Evolutionary conservation across 2,113 vertebrate genomes (phyloP).

Genomic region (Aramus guarauna): DNA sequence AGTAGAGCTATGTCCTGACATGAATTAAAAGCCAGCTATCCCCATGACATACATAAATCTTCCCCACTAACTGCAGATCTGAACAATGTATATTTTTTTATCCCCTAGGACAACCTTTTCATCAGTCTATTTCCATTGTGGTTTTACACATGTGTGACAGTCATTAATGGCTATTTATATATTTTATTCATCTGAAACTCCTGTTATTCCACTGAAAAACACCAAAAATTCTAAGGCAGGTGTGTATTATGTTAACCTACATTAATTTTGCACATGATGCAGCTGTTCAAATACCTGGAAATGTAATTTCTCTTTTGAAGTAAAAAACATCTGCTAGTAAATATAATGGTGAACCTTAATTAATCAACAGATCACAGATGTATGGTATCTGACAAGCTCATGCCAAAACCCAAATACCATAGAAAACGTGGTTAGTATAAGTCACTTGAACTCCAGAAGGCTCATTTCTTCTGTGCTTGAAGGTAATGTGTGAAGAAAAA

Average conservation of each 20-base stretch:
- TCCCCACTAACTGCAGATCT: not conserved
- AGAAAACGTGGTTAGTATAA: not conserved
- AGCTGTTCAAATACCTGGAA: conserved; percentile 25
- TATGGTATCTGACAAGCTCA: not conserved
- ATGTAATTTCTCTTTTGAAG: not conserved
- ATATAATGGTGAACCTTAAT: not conserved
- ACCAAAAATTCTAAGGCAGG: not conserved
- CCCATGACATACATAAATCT: not conserved
- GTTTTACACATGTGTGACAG: not conserved
- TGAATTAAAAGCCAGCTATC: not conserved
- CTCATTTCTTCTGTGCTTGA: not conserved
- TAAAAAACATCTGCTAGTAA: not conserved
- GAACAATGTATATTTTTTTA: not conserved
- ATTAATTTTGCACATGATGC: conserved; percentile 18
- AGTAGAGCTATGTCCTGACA: not conserved
- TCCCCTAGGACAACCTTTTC: not conserved
- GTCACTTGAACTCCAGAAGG: not conserved
- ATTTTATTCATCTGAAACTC: not conserved
- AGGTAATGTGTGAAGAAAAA: not conserved
- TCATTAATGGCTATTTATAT: not conserved
- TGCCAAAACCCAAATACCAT: not conserved
- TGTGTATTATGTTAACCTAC: not conserved
- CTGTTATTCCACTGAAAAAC: not conserved
- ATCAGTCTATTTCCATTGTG: not conserved
- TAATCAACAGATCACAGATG: not conserved